Evolutionary conservation across 2,797 vertebrate species (phyloP).

Genomic region (Fistularia commersonii): DNA sequence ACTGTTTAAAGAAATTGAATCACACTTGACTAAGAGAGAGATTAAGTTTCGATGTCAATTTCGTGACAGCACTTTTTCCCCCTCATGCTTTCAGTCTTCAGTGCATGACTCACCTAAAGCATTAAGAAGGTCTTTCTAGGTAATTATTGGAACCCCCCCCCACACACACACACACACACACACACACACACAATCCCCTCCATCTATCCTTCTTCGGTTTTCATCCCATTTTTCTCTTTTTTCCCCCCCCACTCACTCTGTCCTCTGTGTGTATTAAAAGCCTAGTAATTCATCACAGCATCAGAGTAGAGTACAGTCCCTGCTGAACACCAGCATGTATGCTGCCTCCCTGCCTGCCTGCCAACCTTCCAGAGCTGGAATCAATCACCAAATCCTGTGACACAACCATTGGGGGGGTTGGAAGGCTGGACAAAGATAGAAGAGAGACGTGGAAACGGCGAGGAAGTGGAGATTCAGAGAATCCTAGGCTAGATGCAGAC

Average conservation of each 20-base stretch:
- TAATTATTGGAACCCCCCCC: constrained; percentile 17
- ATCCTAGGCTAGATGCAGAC: constrained; percentile 8
- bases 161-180: too few relatives aligned
- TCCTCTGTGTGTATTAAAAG: constrained; percentile 54
- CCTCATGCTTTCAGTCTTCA: constrained; percentile 39
- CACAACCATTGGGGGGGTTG: constrained; percentile 50
- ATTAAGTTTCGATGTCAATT: constrained; percentile 52
- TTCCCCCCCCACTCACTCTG: constrained; percentile 4
- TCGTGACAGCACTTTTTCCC: constrained; percentile 32
- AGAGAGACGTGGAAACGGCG: constrained; percentile 8
- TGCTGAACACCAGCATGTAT: constrained; percentile 51
- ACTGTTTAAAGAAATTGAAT: constrained; percentile 39
- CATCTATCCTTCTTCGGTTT: constrained; percentile 6
- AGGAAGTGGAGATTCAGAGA: constrained; percentile 2
- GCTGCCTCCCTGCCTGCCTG: constrained; percentile 37
- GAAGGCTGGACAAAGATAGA: constrained; percentile 28
- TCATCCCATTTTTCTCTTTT: constrained; percentile 16
- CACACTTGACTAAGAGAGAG: constrained; percentile 43
- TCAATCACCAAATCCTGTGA: constrained; percentile 69
- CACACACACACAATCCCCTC: not conserved
- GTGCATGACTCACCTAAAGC: constrained; percentile 43
- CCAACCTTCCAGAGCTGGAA: constrained; percentile 59
- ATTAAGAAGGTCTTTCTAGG: constrained; percentile 35
- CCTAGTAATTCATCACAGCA: constrained; percentile 70
- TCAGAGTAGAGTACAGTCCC: constrained; percentile 37